Percentiles rank a stretch among this genome's conserved stretches.
These are phyloP conservation scores for Cariama cristata DNA, from an alignment of 2,113 vertebrate genomes.

Conservation along the genomic window DNA sequence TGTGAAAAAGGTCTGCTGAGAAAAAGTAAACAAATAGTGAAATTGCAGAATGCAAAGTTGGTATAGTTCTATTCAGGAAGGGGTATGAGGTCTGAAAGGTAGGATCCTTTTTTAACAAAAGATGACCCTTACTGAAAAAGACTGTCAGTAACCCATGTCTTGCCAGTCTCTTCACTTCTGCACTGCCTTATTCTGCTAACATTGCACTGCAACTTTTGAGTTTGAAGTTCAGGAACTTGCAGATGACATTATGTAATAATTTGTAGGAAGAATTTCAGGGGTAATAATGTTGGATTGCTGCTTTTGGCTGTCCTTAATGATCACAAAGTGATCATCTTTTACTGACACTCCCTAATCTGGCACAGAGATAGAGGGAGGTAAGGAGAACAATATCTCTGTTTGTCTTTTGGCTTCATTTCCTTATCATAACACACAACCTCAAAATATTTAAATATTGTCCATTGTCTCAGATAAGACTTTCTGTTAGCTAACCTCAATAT, in stretches of 20 bases:
- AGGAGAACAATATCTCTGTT: not conserved
- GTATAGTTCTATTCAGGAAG: not conserved
- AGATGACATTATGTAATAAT: not conserved
- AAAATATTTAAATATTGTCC: not conserved
- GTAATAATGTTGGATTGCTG: not conserved
- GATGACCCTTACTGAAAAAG: not conserved
- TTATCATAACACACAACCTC: not conserved
- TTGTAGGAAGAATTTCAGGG: not conserved
- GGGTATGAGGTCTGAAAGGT: not conserved
- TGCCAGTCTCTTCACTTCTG: not conserved
- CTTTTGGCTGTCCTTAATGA: not conserved
- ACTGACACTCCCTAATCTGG: not conserved
- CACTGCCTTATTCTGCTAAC: not conserved
- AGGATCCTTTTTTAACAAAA: not conserved
- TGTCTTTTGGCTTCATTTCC: not conserved
- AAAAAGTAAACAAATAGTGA: not conserved
- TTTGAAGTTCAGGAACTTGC: not conserved
- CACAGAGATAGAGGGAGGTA: not conserved
- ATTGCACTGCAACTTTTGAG: not conserved
- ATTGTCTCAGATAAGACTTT: not conserved
- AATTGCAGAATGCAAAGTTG: not conserved
- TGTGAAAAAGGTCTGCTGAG: not conserved
- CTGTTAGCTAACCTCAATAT: slow-evolving; percentile 8
- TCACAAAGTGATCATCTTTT: not conserved
- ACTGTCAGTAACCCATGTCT: not conserved